phyloP scores from a whole-genome alignment of 2,797 vertebrate genomes.

The Urocyon cinereoargenteus region DNA sequence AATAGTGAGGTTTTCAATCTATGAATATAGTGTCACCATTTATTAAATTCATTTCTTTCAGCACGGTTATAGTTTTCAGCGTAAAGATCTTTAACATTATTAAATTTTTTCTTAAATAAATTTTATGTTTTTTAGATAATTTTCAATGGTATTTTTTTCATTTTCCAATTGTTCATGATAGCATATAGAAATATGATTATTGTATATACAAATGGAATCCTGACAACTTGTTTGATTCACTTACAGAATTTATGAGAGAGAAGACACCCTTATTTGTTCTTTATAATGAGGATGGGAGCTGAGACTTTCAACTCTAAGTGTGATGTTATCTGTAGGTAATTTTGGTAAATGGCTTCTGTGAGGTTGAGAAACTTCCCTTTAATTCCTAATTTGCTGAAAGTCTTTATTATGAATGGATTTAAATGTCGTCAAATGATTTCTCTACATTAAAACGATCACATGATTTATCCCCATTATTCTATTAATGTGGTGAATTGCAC shows the following conservation, averaged over 20 bases:
- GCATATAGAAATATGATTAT: background rate
- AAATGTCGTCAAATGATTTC: background rate
- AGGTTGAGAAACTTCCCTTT: background rate
- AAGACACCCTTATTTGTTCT: background rate
- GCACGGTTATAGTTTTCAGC: background rate
- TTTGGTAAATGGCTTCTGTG: background rate
- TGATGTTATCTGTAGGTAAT: background rate
- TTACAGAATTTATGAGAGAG: background rate
- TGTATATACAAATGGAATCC: background rate
- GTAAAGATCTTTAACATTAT: background rate
- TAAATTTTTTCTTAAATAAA: background rate
- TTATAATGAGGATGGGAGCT: background rate
- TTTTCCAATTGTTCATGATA: background rate
- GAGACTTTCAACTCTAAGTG: background rate
- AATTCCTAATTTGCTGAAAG: background rate
- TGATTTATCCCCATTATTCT: background rate
- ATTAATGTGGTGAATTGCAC: background rate
- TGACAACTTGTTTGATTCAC: background rate
- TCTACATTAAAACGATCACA: background rate
- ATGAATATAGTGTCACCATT: background rate
- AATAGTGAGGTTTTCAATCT: background rate
- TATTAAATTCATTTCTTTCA: background rate
- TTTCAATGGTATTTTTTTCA: background rate
- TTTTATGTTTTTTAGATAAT: background rate
- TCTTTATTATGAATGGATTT: background rate